These are phyloP conservation scores for Drosophila prostipennis DNA, from an alignment of 2,888 invertebrate genomes.

Conservation along the genomic window DNA sequence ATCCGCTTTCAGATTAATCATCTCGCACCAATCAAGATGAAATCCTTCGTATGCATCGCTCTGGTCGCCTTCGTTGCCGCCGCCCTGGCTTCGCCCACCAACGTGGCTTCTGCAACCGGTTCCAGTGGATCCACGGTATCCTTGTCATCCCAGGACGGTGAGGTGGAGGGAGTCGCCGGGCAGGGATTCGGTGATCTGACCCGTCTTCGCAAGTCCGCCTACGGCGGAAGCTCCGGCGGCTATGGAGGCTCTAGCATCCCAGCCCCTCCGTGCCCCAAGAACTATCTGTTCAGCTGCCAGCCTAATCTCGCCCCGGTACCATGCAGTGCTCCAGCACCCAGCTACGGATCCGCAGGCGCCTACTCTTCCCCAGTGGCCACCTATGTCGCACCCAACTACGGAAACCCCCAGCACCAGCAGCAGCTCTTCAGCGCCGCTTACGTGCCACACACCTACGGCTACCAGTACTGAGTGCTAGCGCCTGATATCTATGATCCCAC, in stretches of 20 bases:
- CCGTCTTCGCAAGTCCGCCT: slow-evolving; percentile 76
- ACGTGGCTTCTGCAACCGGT: slow-evolving; percentile 24
- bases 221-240: slow-evolving; percentile 64
- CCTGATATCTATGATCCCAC: not conserved
- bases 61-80: slow-evolving; percentile 61
- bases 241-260: slow-evolving; percentile 65
- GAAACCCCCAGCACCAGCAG: slow-evolving; percentile 66
- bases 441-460: slow-evolving; percentile 60
- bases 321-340: slow-evolving; percentile 61
- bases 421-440: slow-evolving; percentile 60
- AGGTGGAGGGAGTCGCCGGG: slow-evolving; percentile 44
- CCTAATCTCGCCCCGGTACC: slow-evolving; percentile 77
- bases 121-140: slow-evolving; percentile 33
- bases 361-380: slow-evolving; percentile 77
- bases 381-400: slow-evolving; percentile 69
- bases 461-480: slow-evolving; percentile 57
- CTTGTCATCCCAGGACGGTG: slow-evolving; percentile 51
- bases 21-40: slow-evolving; percentile 65
- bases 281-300: slow-evolving; percentile 78
- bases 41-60: slow-evolving; percentile 75
- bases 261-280: slow-evolving; percentile 79
- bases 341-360: slow-evolving; percentile 74
- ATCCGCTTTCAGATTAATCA: slow-evolving; percentile 15
- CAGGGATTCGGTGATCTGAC: slow-evolving; percentile 68
- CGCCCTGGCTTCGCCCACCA: slow-evolving; percentile 59